Evolutionary conservation across 2,797 vertebrate species (phyloP).

Genomic region (Peromyscus melanophrys): DNA sequence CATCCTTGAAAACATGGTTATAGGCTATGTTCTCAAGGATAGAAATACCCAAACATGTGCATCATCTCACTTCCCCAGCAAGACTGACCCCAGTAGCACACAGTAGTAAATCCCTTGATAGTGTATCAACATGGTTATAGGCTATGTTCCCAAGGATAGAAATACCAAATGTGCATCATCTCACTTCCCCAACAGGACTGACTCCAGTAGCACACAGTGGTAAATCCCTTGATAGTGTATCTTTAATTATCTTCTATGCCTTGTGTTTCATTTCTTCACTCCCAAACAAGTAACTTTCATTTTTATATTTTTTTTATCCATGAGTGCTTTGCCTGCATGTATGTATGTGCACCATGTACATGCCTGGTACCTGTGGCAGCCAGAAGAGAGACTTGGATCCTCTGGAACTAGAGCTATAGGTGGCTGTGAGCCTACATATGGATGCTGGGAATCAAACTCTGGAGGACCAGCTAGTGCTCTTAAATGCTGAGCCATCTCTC

Average conservation of each 20-base stretch:
- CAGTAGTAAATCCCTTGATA: neutral
- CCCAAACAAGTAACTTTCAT: conserved; percentile 1
- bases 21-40: neutral
- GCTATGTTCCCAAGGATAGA: neutral
- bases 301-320: neutral
- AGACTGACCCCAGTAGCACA: neutral
- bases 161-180: neutral
- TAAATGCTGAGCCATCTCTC: neutral
- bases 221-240: neutral
- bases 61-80: conserved; percentile 1
- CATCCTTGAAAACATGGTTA: neutral
- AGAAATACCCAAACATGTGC: neutral
- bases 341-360: neutral
- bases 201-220: neutral
- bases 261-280: conserved; percentile 54
- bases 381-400: neutral
- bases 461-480: neutral
- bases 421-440: neutral
- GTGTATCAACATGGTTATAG: neutral
- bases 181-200: neutral
- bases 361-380: neutral
- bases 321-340: neutral
- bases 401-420: neutral
- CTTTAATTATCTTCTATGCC: neutral
- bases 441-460: neutral